Percentiles rank a stretch among this genome's conserved stretches.
These are phyloP conservation scores for Manduca sexta DNA, from an alignment of 1,140 invertebrate species.

Conservation along the genomic window DNA sequence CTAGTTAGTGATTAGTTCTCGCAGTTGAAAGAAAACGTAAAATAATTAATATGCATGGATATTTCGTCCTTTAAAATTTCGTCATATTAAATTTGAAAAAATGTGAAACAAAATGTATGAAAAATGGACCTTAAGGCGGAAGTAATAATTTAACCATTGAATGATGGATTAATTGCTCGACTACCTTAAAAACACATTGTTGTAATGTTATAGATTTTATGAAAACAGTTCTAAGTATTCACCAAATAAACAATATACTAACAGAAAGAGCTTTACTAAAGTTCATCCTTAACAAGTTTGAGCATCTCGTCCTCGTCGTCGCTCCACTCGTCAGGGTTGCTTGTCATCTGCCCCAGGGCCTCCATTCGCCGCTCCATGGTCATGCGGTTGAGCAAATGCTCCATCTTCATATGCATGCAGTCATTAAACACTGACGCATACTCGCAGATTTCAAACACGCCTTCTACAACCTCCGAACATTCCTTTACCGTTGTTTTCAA, in stretches of 20 bases:
- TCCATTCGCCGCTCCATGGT: slow-evolving; percentile 61
- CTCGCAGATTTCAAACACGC: slow-evolving; percentile 61
- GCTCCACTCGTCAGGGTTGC: slow-evolving; percentile 43
- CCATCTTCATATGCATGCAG: slow-evolving; percentile 67
- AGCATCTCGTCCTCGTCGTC: slow-evolving; percentile 59
- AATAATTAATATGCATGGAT: too few relatives aligned
- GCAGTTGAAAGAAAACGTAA: too few relatives aligned
- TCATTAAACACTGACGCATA: slow-evolving; percentile 63
- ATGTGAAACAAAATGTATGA: too few relatives aligned
- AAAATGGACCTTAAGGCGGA: too few relatives aligned
- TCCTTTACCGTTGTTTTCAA: slow-evolving; percentile 42
- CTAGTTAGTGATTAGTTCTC: too few relatives aligned
- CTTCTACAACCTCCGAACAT: slow-evolving; percentile 37
- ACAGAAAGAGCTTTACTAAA: slow-evolving; percentile 24
- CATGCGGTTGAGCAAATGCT: slow-evolving; percentile 57
- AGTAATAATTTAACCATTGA: too few relatives aligned
- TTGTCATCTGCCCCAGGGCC: slow-evolving; percentile 52
- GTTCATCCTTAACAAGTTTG: slow-evolving; percentile 55
- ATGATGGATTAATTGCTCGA: too few relatives aligned
- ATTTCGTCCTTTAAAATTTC: too few relatives aligned
- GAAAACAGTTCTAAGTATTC: not conserved
- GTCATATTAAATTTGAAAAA: too few relatives aligned
- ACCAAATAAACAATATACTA: not conserved
- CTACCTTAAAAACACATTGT: too few relatives aligned
- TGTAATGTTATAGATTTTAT: too few relatives aligned